phyloP scores from a whole-genome alignment of 2,888 invertebrate species.

The Cepaea hortensis region DNA sequence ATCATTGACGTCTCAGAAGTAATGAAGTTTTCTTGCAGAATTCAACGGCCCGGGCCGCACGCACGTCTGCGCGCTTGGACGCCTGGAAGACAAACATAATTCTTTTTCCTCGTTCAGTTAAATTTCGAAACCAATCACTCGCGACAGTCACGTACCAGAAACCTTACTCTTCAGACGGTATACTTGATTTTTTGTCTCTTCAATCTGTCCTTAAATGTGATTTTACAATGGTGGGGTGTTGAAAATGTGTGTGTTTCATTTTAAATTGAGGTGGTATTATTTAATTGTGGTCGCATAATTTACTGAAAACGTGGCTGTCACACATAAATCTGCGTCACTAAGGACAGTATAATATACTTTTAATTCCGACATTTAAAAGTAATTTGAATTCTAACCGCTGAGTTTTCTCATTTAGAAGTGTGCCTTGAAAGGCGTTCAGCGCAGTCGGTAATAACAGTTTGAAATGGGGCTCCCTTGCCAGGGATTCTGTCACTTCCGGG shows the following conservation, averaged over 20 bases:
- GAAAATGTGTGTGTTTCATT: neutral
- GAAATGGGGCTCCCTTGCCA: neutral
- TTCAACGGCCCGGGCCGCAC: slow-evolving; percentile 24
- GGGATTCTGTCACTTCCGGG: slow-evolving; percentile 28
- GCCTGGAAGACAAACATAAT: neutral
- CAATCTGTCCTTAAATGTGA: neutral
- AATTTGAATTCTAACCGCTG: neutral
- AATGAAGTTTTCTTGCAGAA: slow-evolving; percentile 26
- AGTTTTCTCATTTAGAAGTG: neutral
- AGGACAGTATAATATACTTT: no score
- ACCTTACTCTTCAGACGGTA: neutral
- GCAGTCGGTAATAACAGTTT: slow-evolving; percentile 19
- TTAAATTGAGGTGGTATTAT: neutral
- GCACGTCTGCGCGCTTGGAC: slow-evolving; percentile 8
- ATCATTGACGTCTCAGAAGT: slow-evolving; percentile 14
- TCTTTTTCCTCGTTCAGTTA: neutral
- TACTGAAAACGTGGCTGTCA: neutral
- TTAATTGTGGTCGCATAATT: neutral
- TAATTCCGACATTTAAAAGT: neutral
- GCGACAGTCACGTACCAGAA: neutral
- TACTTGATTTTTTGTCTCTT: neutral
- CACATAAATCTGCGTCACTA: no score
- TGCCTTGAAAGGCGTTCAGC: neutral
- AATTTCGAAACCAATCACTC: neutral
- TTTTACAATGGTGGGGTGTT: neutral